Conservation (phyloP, 2,888 invertebrate species). For the Hydropsyche betteni region DNA sequence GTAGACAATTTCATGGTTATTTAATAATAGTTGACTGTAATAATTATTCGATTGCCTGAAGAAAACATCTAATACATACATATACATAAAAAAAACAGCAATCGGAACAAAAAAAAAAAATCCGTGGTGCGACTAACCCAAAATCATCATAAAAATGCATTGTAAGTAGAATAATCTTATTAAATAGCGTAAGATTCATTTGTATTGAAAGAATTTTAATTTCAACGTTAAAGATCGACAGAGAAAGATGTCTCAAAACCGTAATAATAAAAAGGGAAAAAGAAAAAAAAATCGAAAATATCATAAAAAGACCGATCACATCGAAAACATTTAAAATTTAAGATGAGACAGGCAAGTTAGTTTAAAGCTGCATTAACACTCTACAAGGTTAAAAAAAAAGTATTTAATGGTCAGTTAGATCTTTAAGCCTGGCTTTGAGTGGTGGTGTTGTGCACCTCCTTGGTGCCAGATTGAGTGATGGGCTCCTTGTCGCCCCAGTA, state of each 20-base stretch:
- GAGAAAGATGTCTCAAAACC: background rate
- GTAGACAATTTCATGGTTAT: background rate
- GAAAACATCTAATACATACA: background rate
- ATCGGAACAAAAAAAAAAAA: background rate
- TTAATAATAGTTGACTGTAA: no score
- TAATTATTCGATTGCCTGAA: background rate
- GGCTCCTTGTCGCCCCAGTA: constrained; percentile 57
- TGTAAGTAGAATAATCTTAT: no score
- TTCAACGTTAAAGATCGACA: background rate
- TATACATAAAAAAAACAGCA: background rate
- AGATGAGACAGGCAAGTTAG: constrained; percentile 30
- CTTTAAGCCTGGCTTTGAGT: constrained; percentile 66
- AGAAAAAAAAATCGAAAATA: constrained; percentile 3
- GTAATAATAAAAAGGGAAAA: background rate
- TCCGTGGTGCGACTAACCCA: constrained; percentile 6
- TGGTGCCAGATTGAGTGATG: constrained; percentile 55
- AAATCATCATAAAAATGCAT: background rate
- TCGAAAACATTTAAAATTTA: constrained; percentile 10
- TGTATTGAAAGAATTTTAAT: no score
- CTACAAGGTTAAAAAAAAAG: constrained; percentile 33
- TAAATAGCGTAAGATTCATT: no score
- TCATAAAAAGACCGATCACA: constrained; percentile 25
- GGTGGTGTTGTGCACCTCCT: constrained; percentile 57
- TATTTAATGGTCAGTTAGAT: constrained; percentile 50
- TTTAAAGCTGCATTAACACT: constrained; percentile 43